Percentiles rank a stretch among this genome's conserved stretches.
phyloP scores from a whole-genome alignment of 2,113 vertebrate species.

The Charadrius vociferus region DNA sequence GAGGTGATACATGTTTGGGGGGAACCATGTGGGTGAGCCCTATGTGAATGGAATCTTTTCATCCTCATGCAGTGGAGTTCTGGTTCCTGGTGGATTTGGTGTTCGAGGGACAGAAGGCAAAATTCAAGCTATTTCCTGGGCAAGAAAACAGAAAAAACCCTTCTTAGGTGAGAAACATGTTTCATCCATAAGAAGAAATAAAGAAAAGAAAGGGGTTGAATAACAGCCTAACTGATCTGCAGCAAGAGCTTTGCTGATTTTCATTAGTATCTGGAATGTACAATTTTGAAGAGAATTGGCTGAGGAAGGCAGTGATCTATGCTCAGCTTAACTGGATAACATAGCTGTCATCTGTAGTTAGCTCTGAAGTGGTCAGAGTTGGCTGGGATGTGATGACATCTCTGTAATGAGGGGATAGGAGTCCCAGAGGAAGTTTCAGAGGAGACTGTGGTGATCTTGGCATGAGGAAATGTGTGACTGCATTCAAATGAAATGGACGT shows the following conservation, averaged over 20 bases:
- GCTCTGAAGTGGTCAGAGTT: background rate
- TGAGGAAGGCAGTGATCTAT: background rate
- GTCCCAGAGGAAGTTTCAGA: background rate
- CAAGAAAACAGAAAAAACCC: constrained; percentile 93
- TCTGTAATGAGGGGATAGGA: background rate
- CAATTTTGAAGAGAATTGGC: background rate
- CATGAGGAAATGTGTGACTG: accelerated
- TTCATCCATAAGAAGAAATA: background rate
- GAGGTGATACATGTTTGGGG: accelerated
- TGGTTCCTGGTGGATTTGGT: constrained; percentile 96
- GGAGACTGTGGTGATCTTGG: background rate
- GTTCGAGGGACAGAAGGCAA: constrained; percentile 96
- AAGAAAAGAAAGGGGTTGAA: background rate
- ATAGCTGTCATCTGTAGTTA: background rate
- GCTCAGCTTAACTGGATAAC: background rate
- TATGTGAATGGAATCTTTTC: background rate
- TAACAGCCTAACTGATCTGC: background rate
- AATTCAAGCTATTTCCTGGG: constrained; percentile 95
- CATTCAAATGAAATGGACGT: background rate
- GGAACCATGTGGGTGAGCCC: background rate
- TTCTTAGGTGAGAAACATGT: constrained; percentile 82
- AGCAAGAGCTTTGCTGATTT: background rate
- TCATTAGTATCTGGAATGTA: background rate
- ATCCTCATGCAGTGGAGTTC: constrained; percentile 80
- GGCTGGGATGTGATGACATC: background rate